Conservation (phyloP, 2,797 vertebrate genomes). For the Xyrichtys novacula region DNA sequence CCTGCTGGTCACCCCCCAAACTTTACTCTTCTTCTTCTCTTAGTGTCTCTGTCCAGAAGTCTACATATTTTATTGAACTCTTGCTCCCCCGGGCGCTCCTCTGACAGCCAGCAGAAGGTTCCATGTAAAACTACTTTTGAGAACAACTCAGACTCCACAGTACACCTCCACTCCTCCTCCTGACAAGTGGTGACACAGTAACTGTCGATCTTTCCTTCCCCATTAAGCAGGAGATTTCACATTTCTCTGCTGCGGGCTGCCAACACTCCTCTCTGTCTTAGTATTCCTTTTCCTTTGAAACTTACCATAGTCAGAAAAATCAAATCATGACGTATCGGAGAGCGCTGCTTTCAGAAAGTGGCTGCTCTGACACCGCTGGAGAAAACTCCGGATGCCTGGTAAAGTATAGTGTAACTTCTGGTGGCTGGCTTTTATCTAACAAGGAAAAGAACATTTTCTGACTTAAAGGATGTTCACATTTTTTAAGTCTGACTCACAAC, state of each 20-base stretch:
- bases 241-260: conserved; percentile 72
- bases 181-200: conserved; percentile 80
- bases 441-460: neutral
- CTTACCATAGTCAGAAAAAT: conserved; percentile 71
- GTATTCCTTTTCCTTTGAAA: conserved; percentile 69
- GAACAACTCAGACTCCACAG: conserved; percentile 71
- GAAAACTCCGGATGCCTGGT: conserved; percentile 55
- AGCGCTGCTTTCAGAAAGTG: conserved; percentile 60
- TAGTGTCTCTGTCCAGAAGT: conserved; percentile 48
- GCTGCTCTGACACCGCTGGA: conserved; percentile 66
- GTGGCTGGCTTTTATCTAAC: conserved; percentile 49
- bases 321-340: conserved; percentile 74
- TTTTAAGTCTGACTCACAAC: neutral
- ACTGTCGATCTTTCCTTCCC: conserved; percentile 81
- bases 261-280: conserved; percentile 64
- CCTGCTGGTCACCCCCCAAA: conserved; percentile 5
- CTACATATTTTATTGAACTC: conserved; percentile 61
- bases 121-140: conserved; percentile 77
- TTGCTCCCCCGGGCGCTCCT: conserved; percentile 37
- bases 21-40: conserved; percentile 29
- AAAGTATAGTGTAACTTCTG: conserved; percentile 43
- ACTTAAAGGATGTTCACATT: neutral
- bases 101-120: conserved; percentile 64
- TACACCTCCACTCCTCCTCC: conserved; percentile 66
- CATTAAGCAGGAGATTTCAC: conserved; percentile 79